Evolutionary conservation across 2,113 vertebrate species (phyloP), one percentile per base, ranked within the genome.

Genomic region (Chitala chitala): DNA sequence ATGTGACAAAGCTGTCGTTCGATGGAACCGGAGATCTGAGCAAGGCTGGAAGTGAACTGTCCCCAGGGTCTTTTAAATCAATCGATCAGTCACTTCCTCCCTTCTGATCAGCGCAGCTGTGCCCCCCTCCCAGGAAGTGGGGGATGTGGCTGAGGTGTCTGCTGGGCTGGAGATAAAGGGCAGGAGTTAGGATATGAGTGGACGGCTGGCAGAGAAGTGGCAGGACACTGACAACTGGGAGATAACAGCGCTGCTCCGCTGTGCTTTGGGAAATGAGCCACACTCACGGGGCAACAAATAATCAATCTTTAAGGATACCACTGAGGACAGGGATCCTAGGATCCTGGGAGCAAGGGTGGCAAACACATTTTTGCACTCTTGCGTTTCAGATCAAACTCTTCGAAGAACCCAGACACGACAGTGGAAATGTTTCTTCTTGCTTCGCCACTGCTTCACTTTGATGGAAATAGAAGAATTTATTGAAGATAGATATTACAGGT

Each of bases 91-190:
- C 7, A 38, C 9, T 72, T 48, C 26, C 6, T 22, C 33, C 9
- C 40, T n/a, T 66, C 40, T 66, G 64, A 46, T 66, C 40, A 46
- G 64, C 13, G 22, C n/a, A 3, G 38, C 24, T 31, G 44, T 24
- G 26, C 12, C 3, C 48, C 50, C 29, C 50, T 33, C 26, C 73
- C 58, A 74, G 80, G 76, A 79, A 81, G 66, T 55, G n/a, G 50
- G 71, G 78, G 79, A 82, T 84, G 80, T 80, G 71, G 71, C 65
- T 68, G 72, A 75, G 68, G 71, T 76, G 69, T 73, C 80, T 75
- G 55, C 40, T 24, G 65, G 65, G 59, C 8, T 51, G 72, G 54
- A 72, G 70, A 78, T 82, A 73, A 79, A 50, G 72, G 69, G 33
- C 56, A 36, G 13, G 10, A 33, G 24, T 24, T 13, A 29, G 36